Base-by-base conservation (phyloP, 2,797 vertebrate species). In the Poecilia picta region DNA sequence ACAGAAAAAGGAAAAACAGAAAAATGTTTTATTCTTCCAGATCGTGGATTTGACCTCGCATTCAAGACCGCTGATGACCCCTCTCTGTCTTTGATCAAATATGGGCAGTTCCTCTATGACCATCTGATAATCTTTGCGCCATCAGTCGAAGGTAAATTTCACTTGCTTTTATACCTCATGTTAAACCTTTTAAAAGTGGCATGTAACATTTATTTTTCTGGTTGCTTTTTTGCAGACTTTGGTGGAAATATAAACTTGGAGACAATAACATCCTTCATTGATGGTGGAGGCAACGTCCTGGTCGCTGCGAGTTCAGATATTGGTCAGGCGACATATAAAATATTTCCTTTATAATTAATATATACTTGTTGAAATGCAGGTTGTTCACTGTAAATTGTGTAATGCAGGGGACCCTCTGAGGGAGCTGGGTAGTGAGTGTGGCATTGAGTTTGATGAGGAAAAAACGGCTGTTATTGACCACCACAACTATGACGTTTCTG, bases 381-480 rank as follows among this genome's bases (percentile, higher is more conserved):
- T 70, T 28, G 5, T 62, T 46, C 76, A 33, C 8, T 20, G 53
- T 51, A 15, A 23, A 15, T 43, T 6, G n/a, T 85, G 15, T 33
- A 59, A 68, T 33, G 79, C 81, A 99, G 98, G 98, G 1, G 98
- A 99, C 88, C 98, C 98, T 0, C 92, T 99, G 84, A 96, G 98
- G 68, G 98, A 99, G 92, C 94, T 99, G 90, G 98, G 98, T 62
- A 99, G 98, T 0, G 98, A 99, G 91, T 99, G 98, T 28, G 98
- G 98, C 7, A 97, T 99, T 0, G 98, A 99, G 92, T 99, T 99
- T 62, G 98, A 99, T 31, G 98, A 99, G 87, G 98, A 99, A 75
- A 97, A 97, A 89, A 99, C 98, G 0, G 96, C 97, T 0, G 98
- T 99, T 74, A 99, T 99, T 23, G 98, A 99, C 91, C 98, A 99